Conservation (phyloP, 2,113 vertebrate genomes). For the Myotis yumanensis region DNA sequence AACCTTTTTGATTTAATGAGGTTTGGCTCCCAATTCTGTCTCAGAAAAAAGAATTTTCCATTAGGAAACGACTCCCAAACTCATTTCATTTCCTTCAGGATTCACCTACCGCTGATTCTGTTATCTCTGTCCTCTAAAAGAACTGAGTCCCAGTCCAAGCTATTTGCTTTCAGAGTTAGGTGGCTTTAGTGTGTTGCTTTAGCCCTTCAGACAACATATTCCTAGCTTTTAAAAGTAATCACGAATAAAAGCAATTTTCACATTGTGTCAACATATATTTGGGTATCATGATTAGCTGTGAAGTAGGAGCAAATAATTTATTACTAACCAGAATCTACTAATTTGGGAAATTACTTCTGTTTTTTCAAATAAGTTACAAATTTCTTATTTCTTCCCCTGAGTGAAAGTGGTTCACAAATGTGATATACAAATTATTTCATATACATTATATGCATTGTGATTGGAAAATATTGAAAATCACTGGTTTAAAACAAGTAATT, state of each 20-base stretch:
- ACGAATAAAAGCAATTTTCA: neutral
- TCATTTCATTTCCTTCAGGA: neutral
- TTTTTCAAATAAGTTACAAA: slow-evolving; percentile 11
- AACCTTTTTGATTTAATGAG: neutral
- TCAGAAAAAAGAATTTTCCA: neutral
- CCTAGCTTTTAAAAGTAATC: neutral
- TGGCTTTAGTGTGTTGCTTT: neutral
- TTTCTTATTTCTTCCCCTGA: neutral
- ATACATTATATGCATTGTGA: neutral
- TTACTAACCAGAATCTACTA: neutral
- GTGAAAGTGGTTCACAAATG: neutral
- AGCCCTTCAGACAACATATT: neutral
- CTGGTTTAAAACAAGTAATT: neutral
- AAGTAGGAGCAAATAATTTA: neutral
- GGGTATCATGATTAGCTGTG: neutral
- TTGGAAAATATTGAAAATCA: neutral
- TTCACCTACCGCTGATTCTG: neutral
- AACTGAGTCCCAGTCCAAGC: neutral
- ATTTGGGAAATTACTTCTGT: neutral
- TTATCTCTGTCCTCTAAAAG: neutral
- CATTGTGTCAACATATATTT: neutral
- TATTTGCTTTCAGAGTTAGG: neutral
- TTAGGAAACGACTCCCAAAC: neutral
- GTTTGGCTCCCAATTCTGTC: neutral
- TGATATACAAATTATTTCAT: neutral